Conservation (phyloP, 2,113 vertebrate genomes). For the Nothobranchius furzeri region DNA sequence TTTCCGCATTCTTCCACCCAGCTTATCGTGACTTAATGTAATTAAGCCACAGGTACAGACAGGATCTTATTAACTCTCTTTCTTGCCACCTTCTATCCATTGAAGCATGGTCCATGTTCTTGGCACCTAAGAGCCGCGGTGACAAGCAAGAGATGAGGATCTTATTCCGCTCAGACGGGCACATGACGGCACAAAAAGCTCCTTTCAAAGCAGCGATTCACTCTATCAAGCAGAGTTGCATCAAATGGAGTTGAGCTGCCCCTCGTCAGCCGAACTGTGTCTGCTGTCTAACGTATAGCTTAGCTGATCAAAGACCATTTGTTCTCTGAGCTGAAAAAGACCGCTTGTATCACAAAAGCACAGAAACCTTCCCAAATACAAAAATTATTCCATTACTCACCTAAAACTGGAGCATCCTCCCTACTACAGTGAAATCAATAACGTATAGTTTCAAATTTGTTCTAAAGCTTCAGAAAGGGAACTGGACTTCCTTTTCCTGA, state of each 20-base stretch:
- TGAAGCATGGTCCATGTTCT: slow-evolving; percentile 7
- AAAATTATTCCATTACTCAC: too few relatives aligned
- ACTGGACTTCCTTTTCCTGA: too few relatives aligned
- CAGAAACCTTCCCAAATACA: slow-evolving; percentile 7
- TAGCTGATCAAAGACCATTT: slow-evolving; percentile 71
- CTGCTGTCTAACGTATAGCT: slow-evolving; percentile 36
- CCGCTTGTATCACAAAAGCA: slow-evolving; percentile 3
- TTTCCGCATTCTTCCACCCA: slow-evolving; percentile 25
- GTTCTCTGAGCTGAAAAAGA: slow-evolving; percentile 63
- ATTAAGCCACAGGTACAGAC: slow-evolving; percentile 39
- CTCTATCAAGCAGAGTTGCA: slow-evolving; percentile 46
- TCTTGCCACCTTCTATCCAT: background rate
- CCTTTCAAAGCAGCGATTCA: slow-evolving; percentile 55
- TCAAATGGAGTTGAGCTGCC: slow-evolving; percentile 52
- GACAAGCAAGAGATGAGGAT: slow-evolving; percentile 29
- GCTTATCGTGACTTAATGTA: slow-evolving; percentile 7
- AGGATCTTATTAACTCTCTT: slow-evolving; percentile 33
- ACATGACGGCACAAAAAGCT: slow-evolving; percentile 36
- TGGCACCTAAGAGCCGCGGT: slow-evolving; percentile 4
- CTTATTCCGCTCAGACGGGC: slow-evolving; percentile 27
- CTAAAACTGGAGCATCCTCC: background rate
- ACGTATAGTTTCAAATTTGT: too few relatives aligned
- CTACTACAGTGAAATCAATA: too few relatives aligned
- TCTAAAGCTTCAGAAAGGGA: too few relatives aligned
- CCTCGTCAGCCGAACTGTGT: slow-evolving; percentile 13